phyloP scores from a whole-genome alignment of 2,797 vertebrate genomes.

The Apogon hyalosoma region DNA sequence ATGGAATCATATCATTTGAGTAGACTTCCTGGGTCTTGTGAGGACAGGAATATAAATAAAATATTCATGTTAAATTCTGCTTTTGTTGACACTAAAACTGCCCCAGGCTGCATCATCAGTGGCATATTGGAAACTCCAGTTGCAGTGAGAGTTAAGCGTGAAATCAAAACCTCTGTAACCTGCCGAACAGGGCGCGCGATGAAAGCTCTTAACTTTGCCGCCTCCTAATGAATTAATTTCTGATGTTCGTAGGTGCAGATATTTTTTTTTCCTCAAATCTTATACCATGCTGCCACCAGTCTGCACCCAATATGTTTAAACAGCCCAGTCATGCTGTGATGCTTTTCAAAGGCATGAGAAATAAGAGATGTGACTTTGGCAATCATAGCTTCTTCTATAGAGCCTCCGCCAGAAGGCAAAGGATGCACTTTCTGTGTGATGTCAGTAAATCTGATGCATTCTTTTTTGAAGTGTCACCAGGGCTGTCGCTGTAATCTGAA shows the following conservation, averaged over 20 bases:
- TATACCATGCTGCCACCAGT: conserved; percentile 7
- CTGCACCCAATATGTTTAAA: conserved; percentile 21
- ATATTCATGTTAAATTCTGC: conserved; percentile 1
- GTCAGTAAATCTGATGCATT: neutral
- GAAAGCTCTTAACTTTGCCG: conserved; percentile 8
- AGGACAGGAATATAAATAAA: conserved; percentile 6
- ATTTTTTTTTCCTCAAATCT: conserved; percentile 11
- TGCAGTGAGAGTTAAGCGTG: neutral
- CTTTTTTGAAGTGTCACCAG: neutral
- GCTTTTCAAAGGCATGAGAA: conserved; percentile 21
- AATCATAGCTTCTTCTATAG: neutral
- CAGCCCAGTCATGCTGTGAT: conserved; percentile 12
- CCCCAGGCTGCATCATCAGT: neutral
- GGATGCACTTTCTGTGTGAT: neutral
- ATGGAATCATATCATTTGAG: neutral
- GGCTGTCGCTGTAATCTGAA: neutral
- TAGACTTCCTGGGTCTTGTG: conserved; percentile 1
- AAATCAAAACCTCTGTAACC: neutral
- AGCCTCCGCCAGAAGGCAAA: neutral
- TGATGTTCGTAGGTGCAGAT: neutral
- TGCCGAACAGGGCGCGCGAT: neutral
- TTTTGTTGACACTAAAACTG: conserved; percentile 6
- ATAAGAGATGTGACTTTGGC: conserved; percentile 1
- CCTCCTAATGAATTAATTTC: conserved; percentile 28
- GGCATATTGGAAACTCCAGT: neutral